These are phyloP conservation scores for Drosophila pruinosa DNA, from an alignment of 1,140 invertebrate species.

Conservation along the genomic window DNA sequence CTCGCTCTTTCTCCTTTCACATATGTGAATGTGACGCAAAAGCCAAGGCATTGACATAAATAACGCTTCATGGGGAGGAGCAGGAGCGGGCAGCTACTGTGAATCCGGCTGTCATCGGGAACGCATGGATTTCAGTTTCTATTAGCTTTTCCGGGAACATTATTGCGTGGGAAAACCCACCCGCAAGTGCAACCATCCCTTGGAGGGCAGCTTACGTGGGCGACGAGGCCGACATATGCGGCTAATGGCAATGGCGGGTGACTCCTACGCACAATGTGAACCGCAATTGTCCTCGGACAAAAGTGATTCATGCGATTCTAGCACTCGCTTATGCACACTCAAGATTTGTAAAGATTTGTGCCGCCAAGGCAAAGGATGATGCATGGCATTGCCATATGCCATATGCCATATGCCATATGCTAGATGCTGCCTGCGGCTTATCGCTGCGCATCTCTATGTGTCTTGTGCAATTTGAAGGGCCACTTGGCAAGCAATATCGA, in stretches of 20 bases:
- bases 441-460: conserved; percentile 57
- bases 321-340: conserved; percentile 67
- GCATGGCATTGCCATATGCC: conserved; percentile 44
- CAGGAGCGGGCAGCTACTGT: neutral
- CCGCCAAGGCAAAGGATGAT: conserved; percentile 48
- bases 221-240: conserved; percentile 61
- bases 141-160: conserved; percentile 26
- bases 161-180: conserved; percentile 24
- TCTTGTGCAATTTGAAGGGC: conserved; percentile 34
- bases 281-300: conserved; percentile 17
- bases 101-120: conserved; percentile 30
- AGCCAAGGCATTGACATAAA: conserved; percentile 68
- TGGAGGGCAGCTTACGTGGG: conserved; percentile 46
- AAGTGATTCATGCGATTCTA: conserved; percentile 62
- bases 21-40: conserved; percentile 25
- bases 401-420: too few relatives aligned
- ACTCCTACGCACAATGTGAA: conserved; percentile 50
- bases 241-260: conserved; percentile 58
- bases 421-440: conserved; percentile 32
- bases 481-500: conserved; percentile 43
- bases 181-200: conserved; percentile 65
- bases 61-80: conserved; percentile 49
- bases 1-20: conserved; percentile 1
- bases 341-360: conserved; percentile 21
- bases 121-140: conserved; percentile 34